Evolutionary conservation across 2,888 invertebrate genomes (phyloP), one percentile per base, ranked within the genome.

Genomic region (Ennomos fuscantarius): DNA sequence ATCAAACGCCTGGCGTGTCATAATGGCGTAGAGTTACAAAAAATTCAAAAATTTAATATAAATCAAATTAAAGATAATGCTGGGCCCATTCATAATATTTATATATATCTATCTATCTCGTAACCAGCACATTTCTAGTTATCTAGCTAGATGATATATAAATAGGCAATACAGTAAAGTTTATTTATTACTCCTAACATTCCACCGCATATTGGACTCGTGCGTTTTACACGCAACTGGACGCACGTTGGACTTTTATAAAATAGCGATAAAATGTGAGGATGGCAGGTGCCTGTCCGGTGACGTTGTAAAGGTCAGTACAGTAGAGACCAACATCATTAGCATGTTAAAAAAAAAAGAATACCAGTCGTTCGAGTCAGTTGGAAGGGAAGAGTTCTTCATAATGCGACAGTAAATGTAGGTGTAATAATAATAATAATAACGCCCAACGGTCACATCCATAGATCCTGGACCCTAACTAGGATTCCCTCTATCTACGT

Each of bases 211-310:
- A 69, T 69, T 63, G 67, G 66, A 66, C 60, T 63, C 62, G 60
- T 70, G 72, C 78, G 76, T 75, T 76, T 62, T 64, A 64, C 81
- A 78, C 76, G 79, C 79, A 70, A 78, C 63, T 66, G 51, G 61
- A 57, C 52, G 59, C 64, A 67, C 69, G 70, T 76, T 70, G 72
- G 9, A 62, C 70, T 70, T 74, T 77, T 70, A 70, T 72, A 57
- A 59, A 51, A 51, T 54, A 35, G 43, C 32, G 9, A 46, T 50
- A 42, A 45, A 46, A 50, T 41, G 33, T 32, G 40, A 33, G 40
- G 35, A 44, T 33, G 39, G 43, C 43, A 48, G 43, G 43, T 24
- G 55, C 47, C 48, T 6, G 24, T 6, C 15, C 6, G 24, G 24
- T 24, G 24, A 24, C 24, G 24, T 6, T 24, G 24, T 6, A 24